Base-by-base conservation (phyloP, 1,140 invertebrate genomes). In the Heliconius nattereri region DNA sequence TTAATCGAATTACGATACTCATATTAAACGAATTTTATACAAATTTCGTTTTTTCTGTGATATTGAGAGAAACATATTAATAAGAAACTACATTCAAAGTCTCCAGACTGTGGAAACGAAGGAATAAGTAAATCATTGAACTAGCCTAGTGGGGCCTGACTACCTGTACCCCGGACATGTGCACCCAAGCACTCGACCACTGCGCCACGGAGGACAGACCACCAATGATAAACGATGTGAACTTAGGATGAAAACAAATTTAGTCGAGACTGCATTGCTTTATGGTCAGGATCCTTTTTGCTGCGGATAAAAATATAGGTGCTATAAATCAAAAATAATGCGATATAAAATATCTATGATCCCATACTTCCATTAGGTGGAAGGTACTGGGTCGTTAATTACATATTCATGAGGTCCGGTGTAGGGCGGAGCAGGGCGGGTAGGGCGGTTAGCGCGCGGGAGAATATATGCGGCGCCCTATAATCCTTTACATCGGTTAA, bases 401-500 rank as follows among this genome's bases (percentile, higher is more conserved):
- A 72, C 71, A 72, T 72, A 72, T 72, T 72, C 71, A 72, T 40
- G 32, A 35, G 29, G n/a, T 40, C 32, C 32, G 7, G 37, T 16
- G 32, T 35, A 35, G 32, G n/a, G 29, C 74, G 20, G 26, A 1
- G 8, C 1, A 60, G 26, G 54, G 26, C 29, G 29, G 11, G 0
- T 7, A 57, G 45, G 54, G 35, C 73, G 11, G 16, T 9, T 23
- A 19, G 11, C 52, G 26, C n/a, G 13, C 32, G 60, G 57, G 75
- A 40, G 20, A 32, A 40, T 32, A 16, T 29, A 16, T n/a, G n/a
- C 26, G 60, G 23, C n/a, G 26, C 20, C 75, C 60, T 45, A 49
- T 49, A 76, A 76, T 76, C 75, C 57, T 45, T 32, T 71, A 76
- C 75, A 76, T 71, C 37, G 75, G 75, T 20, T 70, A 20, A 16